A percentile compares a stretch with the other conserved stretches of the same genome.
Evolutionary conservation across 2,113 vertebrate species (phyloP).

Genomic region (Martes martes): DNA sequence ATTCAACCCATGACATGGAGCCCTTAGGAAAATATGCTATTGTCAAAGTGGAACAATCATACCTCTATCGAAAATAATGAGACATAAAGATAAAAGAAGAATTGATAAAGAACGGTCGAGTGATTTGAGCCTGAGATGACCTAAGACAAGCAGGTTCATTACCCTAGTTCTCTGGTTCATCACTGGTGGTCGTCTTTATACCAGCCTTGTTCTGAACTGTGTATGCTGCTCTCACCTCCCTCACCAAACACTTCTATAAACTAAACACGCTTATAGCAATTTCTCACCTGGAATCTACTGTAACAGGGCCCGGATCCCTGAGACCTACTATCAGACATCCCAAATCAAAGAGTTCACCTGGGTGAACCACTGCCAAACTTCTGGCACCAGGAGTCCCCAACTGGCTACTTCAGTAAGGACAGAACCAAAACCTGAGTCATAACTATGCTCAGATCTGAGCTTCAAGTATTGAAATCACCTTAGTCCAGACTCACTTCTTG

Average conservation of each 20-base stretch:
- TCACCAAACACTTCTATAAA: not conserved
- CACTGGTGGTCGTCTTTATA: not conserved
- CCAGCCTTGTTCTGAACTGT: not conserved
- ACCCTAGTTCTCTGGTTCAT: not conserved
- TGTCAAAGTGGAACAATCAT: not conserved
- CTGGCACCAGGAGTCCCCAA: not conserved
- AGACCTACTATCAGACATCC: not conserved
- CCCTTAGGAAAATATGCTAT: not conserved
- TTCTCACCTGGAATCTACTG: not conserved
- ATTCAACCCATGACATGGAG: not conserved
- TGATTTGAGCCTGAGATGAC: not conserved
- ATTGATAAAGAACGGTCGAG: not conserved
- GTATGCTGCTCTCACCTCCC: not conserved
- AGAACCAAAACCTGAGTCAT: not conserved
- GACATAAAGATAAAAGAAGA: not conserved
- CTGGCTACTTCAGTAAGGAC: not conserved
- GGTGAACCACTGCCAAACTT: not conserved
- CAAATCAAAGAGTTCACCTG: not conserved
- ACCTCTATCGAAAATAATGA: not conserved
- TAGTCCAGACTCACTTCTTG: not conserved
- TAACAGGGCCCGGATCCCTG: not conserved
- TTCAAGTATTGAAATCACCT: not conserved
- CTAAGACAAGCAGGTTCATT: not conserved
- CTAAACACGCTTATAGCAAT: not conserved
- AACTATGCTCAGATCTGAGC: not conserved